Conservation (phyloP, 2,113 vertebrate species). For the Rattus rattus region DNA sequence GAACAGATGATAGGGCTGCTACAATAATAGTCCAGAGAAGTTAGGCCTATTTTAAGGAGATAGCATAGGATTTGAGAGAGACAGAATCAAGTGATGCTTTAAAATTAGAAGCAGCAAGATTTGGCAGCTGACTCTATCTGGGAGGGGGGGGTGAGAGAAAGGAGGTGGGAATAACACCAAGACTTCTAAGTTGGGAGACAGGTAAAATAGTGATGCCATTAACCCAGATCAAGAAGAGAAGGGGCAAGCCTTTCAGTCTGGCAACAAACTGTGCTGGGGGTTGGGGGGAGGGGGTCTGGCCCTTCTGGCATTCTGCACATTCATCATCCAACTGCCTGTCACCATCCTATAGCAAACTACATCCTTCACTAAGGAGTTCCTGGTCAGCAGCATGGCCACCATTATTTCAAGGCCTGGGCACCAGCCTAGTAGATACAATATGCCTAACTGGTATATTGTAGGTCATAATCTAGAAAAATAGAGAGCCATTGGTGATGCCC, state of each 20-base stretch:
- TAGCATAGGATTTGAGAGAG: slow-evolving; percentile 47
- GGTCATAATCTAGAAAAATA: not conserved
- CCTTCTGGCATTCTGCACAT: not conserved
- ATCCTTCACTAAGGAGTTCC: not conserved
- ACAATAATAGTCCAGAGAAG: slow-evolving; percentile 10
- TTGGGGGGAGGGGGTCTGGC: not conserved
- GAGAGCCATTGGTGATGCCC: not conserved
- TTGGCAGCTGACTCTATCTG: slow-evolving; percentile 66
- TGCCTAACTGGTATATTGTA: not conserved
- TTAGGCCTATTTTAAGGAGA: slow-evolving; percentile 62
- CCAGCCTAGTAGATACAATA: not conserved
- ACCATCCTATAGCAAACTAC: not conserved
- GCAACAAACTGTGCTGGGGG: not conserved
- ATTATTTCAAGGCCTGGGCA: not conserved
- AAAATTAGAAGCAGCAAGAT: slow-evolving; percentile 78
- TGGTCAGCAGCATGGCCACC: not conserved
- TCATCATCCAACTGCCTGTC: not conserved
- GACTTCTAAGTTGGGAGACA: slow-evolving; percentile 64
- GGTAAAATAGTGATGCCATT: slow-evolving; percentile 61
- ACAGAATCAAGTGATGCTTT: slow-evolving; percentile 64
- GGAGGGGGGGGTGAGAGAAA: slow-evolving; percentile 31
- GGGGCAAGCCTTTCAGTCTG: not conserved
- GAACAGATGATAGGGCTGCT: not conserved
- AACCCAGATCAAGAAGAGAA: slow-evolving; percentile 46
- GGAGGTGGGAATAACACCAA: slow-evolving; percentile 73